Evolutionary conservation across 2,888 invertebrate genomes (phyloP).

Genomic region (Branchellion lobata): DNA sequence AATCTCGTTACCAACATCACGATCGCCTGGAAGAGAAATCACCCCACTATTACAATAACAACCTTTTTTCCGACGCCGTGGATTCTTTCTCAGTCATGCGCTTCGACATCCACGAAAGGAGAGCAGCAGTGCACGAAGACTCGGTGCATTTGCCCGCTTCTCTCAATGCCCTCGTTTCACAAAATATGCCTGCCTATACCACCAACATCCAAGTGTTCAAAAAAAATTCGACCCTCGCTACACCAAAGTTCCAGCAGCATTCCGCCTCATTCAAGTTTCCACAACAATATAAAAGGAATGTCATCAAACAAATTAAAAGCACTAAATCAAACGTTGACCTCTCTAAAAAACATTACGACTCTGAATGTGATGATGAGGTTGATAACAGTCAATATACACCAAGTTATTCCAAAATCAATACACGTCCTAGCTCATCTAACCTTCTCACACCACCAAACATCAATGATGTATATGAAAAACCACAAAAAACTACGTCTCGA

Average conservation of each 20-base stretch:
- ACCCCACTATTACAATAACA: slow-evolving; percentile 13
- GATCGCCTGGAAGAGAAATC: neutral
- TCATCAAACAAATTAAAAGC: neutral
- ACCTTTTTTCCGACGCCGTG: slow-evolving; percentile 21
- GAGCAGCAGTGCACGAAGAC: slow-evolving; percentile 36
- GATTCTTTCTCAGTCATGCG: slow-evolving; percentile 37
- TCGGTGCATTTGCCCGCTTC: slow-evolving; percentile 35
- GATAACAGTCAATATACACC: neutral
- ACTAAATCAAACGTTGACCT: slow-evolving; percentile 1
- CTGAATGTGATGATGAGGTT: neutral
- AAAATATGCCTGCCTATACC: slow-evolving; percentile 40
- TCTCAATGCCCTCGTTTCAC: slow-evolving; percentile 31
- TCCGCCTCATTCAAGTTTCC: slow-evolving; percentile 1
- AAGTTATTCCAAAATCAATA: too few relatives aligned
- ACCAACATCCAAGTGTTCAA: slow-evolving; percentile 19
- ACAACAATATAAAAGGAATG: neutral
- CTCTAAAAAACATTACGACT: neutral
- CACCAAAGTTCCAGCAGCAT: neutral
- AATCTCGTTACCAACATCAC: neutral
- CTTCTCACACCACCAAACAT: neutral
- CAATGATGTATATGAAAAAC: too few relatives aligned
- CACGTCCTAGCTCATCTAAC: neutral
- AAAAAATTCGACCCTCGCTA: neutral
- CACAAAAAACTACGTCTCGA: too few relatives aligned
- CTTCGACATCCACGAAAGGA: slow-evolving; percentile 39